A percentile compares a stretch with the other conserved stretches of the same genome.
phyloP scores from a whole-genome alignment of 2,113 vertebrate species.

The Lasiurus borealis region DNA sequence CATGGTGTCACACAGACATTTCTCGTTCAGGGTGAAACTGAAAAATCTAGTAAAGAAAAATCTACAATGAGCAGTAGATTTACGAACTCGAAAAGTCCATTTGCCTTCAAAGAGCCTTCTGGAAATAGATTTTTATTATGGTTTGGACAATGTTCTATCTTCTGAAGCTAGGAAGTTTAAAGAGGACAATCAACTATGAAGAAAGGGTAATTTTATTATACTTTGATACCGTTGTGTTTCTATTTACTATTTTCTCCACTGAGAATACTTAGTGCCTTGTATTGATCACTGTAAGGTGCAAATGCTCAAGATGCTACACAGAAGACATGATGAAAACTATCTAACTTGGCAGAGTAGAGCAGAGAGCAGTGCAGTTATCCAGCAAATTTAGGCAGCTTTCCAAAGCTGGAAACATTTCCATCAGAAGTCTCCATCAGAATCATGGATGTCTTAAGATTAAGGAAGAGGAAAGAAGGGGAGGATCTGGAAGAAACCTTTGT shows the following conservation, averaged over 20 bases:
- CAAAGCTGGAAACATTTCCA: not conserved
- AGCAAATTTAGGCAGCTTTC: not conserved
- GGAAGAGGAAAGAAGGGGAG: not conserved
- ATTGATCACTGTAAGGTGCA: not conserved
- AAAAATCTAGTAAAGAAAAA: conserved; percentile 57
- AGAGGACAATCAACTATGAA: not conserved
- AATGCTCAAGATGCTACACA: not conserved
- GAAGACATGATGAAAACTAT: not conserved
- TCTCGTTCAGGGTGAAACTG: conserved; percentile 19
- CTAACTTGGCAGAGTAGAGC: not conserved
- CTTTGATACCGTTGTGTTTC: not conserved
- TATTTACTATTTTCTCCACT: conserved; percentile 18
- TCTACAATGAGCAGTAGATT: conserved; percentile 3
- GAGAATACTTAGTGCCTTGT: not conserved
- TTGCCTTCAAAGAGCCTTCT: conserved; percentile 33
- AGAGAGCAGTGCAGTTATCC: not conserved
- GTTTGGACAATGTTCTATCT: conserved; percentile 46
- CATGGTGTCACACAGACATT: not conserved
- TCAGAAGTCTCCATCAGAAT: not conserved
- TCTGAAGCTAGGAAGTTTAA: conserved; percentile 44
- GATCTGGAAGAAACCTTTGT: not conserved
- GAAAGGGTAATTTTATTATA: conserved; percentile 41
- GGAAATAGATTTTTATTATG: conserved; percentile 52
- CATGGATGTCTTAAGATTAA: not conserved
- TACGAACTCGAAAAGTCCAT: not conserved